Conservation (phyloP, 2,797 vertebrate species). For the Alca torda region DNA sequence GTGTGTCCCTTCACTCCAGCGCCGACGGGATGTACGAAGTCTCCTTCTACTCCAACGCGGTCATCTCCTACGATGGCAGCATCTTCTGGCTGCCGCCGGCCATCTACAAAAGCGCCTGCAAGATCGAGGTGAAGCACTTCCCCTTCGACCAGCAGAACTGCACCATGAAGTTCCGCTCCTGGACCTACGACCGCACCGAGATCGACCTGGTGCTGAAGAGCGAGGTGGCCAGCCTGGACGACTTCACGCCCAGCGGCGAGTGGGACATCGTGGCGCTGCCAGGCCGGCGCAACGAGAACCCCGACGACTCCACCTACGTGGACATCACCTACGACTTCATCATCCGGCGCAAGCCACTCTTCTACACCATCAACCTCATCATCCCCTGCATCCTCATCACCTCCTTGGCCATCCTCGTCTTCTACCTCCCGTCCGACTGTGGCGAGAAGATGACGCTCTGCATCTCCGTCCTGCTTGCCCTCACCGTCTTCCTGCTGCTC, state of each 20-base stretch:
- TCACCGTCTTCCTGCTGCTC: slow-evolving; percentile 94
- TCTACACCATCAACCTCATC: slow-evolving; percentile 98
- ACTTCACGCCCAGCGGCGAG: slow-evolving; percentile 96
- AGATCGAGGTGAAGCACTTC: slow-evolving; percentile 97
- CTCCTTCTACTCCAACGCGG: slow-evolving; percentile 96
- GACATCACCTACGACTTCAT: slow-evolving; percentile 98
- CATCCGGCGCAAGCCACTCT: slow-evolving; percentile 94
- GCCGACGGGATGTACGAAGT: slow-evolving; percentile 97
- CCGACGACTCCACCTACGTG: slow-evolving; percentile 90
- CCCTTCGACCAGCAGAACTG: slow-evolving; percentile 99
- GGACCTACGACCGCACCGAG: slow-evolving; percentile 96
- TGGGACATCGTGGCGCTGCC: slow-evolving; percentile 98
- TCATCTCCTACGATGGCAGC: slow-evolving; percentile 93
- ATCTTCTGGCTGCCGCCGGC: slow-evolving; percentile 97
- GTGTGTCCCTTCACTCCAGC: slow-evolving; percentile 45
- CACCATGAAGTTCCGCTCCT: slow-evolving; percentile 95
- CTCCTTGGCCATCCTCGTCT: slow-evolving; percentile 92
- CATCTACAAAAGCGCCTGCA: slow-evolving; percentile 97
- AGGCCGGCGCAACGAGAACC: slow-evolving; percentile 92
- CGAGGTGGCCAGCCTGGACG: slow-evolving; percentile 93
- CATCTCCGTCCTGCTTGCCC: slow-evolving; percentile 92
- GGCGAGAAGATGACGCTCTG: slow-evolving; percentile 97
- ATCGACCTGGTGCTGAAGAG: slow-evolving; percentile 93
- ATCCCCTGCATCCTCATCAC: slow-evolving; percentile 96
- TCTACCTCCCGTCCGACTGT: slow-evolving; percentile 94